Evolutionary conservation across 2,113 vertebrate species (phyloP).

Genomic region (Chaetodon auriga): DNA sequence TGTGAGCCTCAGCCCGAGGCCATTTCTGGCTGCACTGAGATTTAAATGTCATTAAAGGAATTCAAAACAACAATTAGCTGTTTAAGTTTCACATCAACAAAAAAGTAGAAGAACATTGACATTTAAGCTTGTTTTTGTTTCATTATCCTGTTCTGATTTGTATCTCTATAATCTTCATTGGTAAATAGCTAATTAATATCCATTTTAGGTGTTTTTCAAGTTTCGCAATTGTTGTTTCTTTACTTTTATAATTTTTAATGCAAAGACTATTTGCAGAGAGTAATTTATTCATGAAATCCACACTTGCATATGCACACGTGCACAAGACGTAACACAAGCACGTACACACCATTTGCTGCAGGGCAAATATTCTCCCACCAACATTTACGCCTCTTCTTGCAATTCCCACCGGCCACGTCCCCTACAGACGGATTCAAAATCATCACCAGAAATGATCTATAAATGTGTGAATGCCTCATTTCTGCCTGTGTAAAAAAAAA

Average conservation of each 20-base stretch:
- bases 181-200: background rate
- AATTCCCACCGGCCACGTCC: constrained; percentile 51
- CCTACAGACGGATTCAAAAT: constrained; percentile 54
- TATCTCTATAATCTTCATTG: background rate
- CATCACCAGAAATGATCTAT: constrained; percentile 62
- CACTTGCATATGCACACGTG: constrained; percentile 7
- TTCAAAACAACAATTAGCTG: background rate
- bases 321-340: background rate
- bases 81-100: background rate
- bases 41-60: background rate
- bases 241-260: background rate
- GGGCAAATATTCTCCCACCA: constrained; percentile 56
- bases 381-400: constrained; percentile 60
- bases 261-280: background rate
- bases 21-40: background rate
- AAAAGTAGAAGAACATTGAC: background rate
- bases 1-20: background rate
- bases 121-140: background rate
- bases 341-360: constrained; percentile 34
- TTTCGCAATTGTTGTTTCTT: background rate
- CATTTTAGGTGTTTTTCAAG: background rate
- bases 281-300: constrained; percentile 38
- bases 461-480: constrained; percentile 72
- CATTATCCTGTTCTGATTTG: background rate
- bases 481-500: constrained; percentile 46